A percentile compares a stretch with the other conserved stretches of the same genome.
These are phyloP conservation scores for Acanthosepion lycidas DNA, from an alignment of 2,888 invertebrate genomes.

Conservation along the genomic window DNA sequence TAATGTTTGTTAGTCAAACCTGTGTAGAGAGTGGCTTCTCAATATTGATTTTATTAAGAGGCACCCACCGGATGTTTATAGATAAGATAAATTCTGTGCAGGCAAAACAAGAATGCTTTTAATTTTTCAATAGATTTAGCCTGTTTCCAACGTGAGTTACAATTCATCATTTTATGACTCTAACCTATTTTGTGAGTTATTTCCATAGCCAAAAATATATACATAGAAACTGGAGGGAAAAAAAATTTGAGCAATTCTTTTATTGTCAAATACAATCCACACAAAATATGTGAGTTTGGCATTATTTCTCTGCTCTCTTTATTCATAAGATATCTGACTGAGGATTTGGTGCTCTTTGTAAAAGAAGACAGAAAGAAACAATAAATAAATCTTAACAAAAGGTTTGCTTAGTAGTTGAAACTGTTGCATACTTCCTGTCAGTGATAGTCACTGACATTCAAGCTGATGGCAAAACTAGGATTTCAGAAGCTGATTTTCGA, in stretches of 20 bases:
- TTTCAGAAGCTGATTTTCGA: too few relatives aligned
- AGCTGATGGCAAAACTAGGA: too few relatives aligned
- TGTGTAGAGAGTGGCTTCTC: background rate
- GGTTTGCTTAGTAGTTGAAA: too few relatives aligned
- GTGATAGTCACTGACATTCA: too few relatives aligned
- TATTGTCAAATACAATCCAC: background rate
- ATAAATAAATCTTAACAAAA: background rate
- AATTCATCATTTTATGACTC: background rate
- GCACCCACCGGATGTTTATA: background rate
- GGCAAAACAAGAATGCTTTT: background rate
- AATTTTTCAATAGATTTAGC: background rate
- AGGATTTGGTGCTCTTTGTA: background rate
- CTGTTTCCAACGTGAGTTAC: background rate
- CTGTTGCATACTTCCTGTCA: too few relatives aligned
- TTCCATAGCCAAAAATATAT: background rate
- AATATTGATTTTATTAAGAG: constrained; percentile 4
- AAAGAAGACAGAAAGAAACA: background rate
- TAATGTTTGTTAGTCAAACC: background rate
- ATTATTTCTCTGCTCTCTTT: background rate
- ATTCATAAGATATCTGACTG: background rate
- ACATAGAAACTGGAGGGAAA: background rate
- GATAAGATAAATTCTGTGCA: background rate
- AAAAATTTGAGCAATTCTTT: background rate
- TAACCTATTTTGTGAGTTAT: background rate
- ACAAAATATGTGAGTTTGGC: background rate